Percentiles rank a stretch among this genome's conserved stretches.
Conservation (phyloP, 53 echinoderm and acorn worm genomes). For the Zoroaster sp. region DNA sequence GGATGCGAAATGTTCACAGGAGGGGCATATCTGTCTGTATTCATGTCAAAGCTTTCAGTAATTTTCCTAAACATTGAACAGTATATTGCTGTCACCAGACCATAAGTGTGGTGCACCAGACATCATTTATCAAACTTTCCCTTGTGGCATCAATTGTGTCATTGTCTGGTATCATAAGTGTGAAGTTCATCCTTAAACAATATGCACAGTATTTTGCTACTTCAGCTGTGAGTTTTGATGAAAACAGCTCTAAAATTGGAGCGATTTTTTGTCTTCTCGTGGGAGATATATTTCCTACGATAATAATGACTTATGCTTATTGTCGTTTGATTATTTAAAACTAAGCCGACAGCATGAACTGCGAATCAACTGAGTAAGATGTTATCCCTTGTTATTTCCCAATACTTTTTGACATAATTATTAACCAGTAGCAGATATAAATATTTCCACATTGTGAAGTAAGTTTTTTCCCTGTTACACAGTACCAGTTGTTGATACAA, state of each 20-base stretch:
- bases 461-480: too few species aligned
- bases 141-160: not conserved
- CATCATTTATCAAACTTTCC: not conserved
- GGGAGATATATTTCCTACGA: not conserved
- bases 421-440: too few species aligned
- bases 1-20: not conserved
- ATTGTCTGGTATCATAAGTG: not conserved
- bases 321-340: not conserved
- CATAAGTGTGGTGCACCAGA: not conserved
- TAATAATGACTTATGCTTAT: not conserved
- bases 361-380: too few species aligned
- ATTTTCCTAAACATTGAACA: not conserved
- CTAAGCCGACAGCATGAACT: not conserved
- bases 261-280: not conserved
- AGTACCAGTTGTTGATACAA: too few species aligned
- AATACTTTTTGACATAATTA: too few species aligned
- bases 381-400: too few species aligned
- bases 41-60: not conserved
- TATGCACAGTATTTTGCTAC: not conserved
- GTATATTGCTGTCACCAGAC: not conserved
- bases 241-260: not conserved
- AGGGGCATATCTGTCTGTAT: not conserved
- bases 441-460: too few species aligned
- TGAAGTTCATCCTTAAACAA: not conserved
- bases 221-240: not conserved